Conservation (phyloP, 2,113 vertebrate genomes). For the Istiophorus platypterus region DNA sequence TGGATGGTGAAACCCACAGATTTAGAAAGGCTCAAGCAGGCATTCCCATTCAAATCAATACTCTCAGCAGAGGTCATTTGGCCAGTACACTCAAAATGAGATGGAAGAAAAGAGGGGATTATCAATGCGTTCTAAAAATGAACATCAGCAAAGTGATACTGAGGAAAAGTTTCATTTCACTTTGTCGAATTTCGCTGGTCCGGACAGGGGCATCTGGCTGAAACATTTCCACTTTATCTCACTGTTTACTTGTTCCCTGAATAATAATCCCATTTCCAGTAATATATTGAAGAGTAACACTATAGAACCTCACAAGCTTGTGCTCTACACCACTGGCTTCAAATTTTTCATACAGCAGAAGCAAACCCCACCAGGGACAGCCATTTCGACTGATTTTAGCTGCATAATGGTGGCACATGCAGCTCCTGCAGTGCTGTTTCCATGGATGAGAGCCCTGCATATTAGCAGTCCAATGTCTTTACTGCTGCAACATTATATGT, state of each 20-base stretch:
- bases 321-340: slow-evolving; percentile 23
- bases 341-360: slow-evolving; percentile 19
- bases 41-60: slow-evolving; percentile 67
- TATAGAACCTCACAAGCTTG: neutral
- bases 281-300: neutral
- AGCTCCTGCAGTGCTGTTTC: slow-evolving; percentile 33
- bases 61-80: slow-evolving; percentile 59
- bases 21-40: slow-evolving; percentile 52
- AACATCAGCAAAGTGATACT: slow-evolving; percentile 27
- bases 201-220: neutral
- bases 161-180: slow-evolving; percentile 21
- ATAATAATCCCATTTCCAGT: neutral
- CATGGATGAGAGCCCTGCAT: slow-evolving; percentile 47
- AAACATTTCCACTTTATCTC: neutral
- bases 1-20: slow-evolving; percentile 51
- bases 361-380: slow-evolving; percentile 11
- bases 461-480: slow-evolving; percentile 40
- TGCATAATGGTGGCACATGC: slow-evolving; percentile 14
- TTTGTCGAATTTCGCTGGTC: slow-evolving; percentile 1
- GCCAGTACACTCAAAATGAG: slow-evolving; percentile 18
- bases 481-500: slow-evolving; percentile 1
- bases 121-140: slow-evolving; percentile 34
- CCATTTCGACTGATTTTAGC: slow-evolving; percentile 10
- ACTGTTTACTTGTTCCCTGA: neutral
- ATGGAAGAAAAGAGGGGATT: slow-evolving; percentile 32